phyloP scores from a whole-genome alignment of 2,113 vertebrate genomes.

The Planiliza haematocheilus region DNA sequence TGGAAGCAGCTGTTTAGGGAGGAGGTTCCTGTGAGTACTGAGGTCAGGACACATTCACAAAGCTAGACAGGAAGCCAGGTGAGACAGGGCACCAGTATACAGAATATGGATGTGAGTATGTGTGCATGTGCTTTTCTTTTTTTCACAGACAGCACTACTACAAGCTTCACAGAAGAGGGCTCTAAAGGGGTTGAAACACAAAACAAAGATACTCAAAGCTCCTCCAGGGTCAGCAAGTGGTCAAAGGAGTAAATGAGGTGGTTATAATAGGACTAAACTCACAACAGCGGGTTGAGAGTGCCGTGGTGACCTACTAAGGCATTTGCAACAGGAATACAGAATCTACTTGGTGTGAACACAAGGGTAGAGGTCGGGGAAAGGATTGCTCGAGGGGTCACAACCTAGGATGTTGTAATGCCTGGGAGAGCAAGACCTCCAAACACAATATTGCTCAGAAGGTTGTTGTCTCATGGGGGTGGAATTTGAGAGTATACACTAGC shows the following conservation, averaged over 20 bases:
- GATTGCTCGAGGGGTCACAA: constrained; percentile 46
- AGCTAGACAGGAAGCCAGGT: constrained; percentile 69
- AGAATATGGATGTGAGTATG: background rate
- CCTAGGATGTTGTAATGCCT: constrained; percentile 18
- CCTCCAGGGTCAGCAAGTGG: constrained; percentile 51
- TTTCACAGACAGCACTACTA: constrained; percentile 1
- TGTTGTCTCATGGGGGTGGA: background rate
- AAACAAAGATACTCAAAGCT: constrained; percentile 49
- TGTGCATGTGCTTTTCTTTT: constrained; percentile 14
- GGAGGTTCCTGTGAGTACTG: constrained; percentile 71
- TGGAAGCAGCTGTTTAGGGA: constrained; percentile 79
- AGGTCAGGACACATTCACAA: constrained; percentile 66
- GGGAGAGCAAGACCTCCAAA: constrained; percentile 26
- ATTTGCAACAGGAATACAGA: constrained; percentile 49
- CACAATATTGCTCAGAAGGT: background rate
- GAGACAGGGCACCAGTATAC: constrained; percentile 39
- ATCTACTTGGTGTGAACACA: constrained; percentile 44
- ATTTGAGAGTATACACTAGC: background rate
- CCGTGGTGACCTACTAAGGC: constrained; percentile 23
- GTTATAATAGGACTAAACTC: constrained; percentile 44
- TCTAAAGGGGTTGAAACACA: constrained; percentile 26
- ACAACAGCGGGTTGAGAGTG: constrained; percentile 26
- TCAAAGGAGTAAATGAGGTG: constrained; percentile 62
- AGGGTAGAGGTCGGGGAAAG: constrained; percentile 55
- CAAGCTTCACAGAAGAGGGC: constrained; percentile 25